These are phyloP conservation scores for Ceratotherium simum DNA, from an alignment of 2,113 vertebrate species.

Conservation along the genomic window DNA sequence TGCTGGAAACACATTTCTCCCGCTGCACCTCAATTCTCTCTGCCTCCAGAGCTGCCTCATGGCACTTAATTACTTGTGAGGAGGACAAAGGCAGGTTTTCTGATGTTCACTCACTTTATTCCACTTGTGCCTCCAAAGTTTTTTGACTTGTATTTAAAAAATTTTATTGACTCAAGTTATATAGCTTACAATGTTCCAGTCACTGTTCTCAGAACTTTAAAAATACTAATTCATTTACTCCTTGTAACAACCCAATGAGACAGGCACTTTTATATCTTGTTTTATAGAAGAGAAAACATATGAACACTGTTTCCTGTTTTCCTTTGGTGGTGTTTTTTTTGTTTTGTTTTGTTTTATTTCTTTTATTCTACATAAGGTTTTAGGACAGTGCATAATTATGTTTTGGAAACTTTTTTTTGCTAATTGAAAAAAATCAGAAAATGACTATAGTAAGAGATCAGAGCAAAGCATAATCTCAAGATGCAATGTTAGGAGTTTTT, in stretches of 20 bases:
- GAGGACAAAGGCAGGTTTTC: neutral
- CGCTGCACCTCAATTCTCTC: slow-evolving; percentile 1
- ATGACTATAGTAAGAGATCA: neutral
- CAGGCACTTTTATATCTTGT: neutral
- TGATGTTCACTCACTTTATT: neutral
- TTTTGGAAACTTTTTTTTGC: slow-evolving; percentile 13
- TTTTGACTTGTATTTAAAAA: neutral
- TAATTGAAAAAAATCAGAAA: slow-evolving; percentile 41
- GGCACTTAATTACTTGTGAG: neutral
- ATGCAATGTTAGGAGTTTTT: neutral
- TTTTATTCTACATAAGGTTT: neutral
- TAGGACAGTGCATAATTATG: neutral
- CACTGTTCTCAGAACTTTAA: neutral
- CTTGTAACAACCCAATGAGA: neutral
- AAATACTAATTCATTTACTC: slow-evolving; percentile 16
- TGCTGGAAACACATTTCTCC: slow-evolving; percentile 53
- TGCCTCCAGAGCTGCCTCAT: neutral
- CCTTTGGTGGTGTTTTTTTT: neutral
- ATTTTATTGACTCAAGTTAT: neutral
- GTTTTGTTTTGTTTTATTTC: neutral
- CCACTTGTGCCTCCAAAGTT: neutral
- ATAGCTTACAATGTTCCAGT: neutral
- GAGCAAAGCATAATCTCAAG: slow-evolving; percentile 44
- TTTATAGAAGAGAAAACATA: neutral
- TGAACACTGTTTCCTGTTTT: neutral